A percentile compares a stretch with the other conserved stretches of the same genome.
phyloP scores from a whole-genome alignment of 2,888 invertebrate genomes.

The Epistrophella euchroma region DNA sequence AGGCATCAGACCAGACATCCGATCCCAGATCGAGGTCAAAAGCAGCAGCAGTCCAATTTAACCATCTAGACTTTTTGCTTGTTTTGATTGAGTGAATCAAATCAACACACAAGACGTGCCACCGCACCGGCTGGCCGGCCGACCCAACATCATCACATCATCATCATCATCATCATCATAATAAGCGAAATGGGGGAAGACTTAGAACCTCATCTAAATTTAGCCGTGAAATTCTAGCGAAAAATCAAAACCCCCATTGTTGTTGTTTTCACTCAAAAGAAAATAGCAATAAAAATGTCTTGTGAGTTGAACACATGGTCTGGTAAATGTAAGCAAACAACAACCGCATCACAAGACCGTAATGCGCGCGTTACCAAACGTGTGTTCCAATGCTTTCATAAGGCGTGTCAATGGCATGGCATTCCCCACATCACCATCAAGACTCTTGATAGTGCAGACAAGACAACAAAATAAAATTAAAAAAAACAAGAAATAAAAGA shows the following conservation, averaged over 20 bases:
- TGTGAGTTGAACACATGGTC: slow-evolving; percentile 69
- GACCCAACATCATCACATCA: slow-evolving; percentile 8
- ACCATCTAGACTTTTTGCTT: slow-evolving; percentile 32
- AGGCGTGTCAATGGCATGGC: slow-evolving; percentile 65
- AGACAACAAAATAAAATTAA: slow-evolving; percentile 43
- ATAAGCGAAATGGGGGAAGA: slow-evolving; percentile 7
- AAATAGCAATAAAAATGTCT: slow-evolving; percentile 66
- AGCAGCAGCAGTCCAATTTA: slow-evolving; percentile 19
- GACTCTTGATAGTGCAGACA: slow-evolving; percentile 39
- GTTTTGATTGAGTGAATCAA: slow-evolving; percentile 75
- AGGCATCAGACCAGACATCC: slow-evolving; percentile 11
- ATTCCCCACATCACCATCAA: slow-evolving; percentile 35
- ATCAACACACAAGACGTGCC: slow-evolving; percentile 70
- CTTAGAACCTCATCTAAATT: slow-evolving; percentile 56
- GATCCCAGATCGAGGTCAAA: slow-evolving; percentile 15
- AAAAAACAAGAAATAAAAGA: no score
- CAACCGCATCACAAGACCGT: slow-evolving; percentile 41
- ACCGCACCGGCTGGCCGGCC: slow-evolving; percentile 2
- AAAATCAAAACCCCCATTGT: slow-evolving; percentile 55
- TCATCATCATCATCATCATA: background rate
- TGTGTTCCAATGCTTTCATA: slow-evolving; percentile 70
- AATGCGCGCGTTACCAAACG: slow-evolving; percentile 48
- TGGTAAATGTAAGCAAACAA: slow-evolving; percentile 59
- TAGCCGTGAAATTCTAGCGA: slow-evolving; percentile 71
- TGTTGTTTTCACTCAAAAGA: slow-evolving; percentile 43